Evolutionary conservation across 2,113 vertebrate genomes (phyloP).

Genomic region (Semnornis frantzii): DNA sequence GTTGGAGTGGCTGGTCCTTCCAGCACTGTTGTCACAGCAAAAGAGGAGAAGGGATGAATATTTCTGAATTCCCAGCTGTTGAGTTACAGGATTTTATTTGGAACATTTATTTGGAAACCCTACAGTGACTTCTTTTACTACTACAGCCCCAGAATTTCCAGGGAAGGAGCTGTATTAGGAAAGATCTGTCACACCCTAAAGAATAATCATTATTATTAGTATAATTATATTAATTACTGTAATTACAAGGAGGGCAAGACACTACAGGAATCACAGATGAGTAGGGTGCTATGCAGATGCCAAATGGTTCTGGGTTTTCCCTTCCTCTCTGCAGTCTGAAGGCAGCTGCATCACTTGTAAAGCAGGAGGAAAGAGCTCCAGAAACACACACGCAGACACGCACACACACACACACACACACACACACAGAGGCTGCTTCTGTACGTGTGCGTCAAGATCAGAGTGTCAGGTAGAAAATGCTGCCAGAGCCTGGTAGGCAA

Average conservation of each 20-base stretch:
- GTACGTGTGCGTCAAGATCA: background rate
- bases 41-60: background rate
- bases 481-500: conserved; percentile 10
- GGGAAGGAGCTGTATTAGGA: background rate
- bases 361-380: background rate
- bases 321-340: background rate
- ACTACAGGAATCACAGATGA: conserved; percentile 45
- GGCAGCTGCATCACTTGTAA: background rate
- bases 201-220: conserved; percentile 51
- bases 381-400: background rate
- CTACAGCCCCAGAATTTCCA: conserved; percentile 21
- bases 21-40: background rate
- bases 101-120: background rate
- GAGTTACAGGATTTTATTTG: background rate
- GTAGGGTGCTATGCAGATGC: background rate
- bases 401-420: fast-evolving
- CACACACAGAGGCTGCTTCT: fast-evolving
- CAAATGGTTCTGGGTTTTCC: background rate
- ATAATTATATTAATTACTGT: conserved; percentile 50
- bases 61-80: background rate
- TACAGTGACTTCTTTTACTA: background rate
- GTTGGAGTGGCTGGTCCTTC: background rate
- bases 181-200: conserved; percentile 33
- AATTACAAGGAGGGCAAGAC: conserved; percentile 52
- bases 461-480: background rate